These are phyloP conservation scores for Anthophora plumipes DNA, from an alignment of 2,888 invertebrate genomes.

Conservation along the genomic window DNA sequence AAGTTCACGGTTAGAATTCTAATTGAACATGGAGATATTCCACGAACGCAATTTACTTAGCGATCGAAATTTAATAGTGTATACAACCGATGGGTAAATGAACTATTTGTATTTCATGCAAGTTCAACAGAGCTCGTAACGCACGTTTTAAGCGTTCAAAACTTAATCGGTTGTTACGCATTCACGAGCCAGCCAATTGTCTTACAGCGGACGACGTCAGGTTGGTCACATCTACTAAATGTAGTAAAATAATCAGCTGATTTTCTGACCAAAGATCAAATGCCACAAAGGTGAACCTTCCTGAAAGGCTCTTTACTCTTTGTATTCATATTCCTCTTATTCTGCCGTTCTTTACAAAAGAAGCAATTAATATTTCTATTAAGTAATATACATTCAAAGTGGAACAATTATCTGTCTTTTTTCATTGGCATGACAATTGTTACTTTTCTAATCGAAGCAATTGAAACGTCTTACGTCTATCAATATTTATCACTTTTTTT, in stretches of 20 bases:
- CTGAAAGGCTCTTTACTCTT: background rate
- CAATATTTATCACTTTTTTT: no score
- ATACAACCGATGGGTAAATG: background rate
- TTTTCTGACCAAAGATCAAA: background rate
- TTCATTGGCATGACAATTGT: no score
- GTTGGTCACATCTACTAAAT: background rate
- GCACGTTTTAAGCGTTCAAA: background rate
- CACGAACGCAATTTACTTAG: background rate
- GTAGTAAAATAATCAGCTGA: background rate
- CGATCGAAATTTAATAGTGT: conserved; percentile 1
- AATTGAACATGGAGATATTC: background rate
- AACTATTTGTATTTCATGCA: conserved; percentile 12
- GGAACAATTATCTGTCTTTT: no score
- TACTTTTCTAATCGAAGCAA: no score
- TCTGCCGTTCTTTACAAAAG: no score
- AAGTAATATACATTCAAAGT: no score
- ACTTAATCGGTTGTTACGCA: background rate
- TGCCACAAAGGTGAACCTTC: background rate
- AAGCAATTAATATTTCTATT: no score
- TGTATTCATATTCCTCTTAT: background rate
- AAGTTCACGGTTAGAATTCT: conserved; percentile 8
- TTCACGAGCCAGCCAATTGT: background rate
- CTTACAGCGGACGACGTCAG: no score
- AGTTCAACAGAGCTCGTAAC: conserved; percentile 1
- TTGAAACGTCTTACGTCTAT: no score